A percentile compares a stretch with the other conserved stretches of the same genome.
These are phyloP conservation scores for Noctilio leporinus DNA, from an alignment of 2,113 vertebrate species.

Conservation along the genomic window DNA sequence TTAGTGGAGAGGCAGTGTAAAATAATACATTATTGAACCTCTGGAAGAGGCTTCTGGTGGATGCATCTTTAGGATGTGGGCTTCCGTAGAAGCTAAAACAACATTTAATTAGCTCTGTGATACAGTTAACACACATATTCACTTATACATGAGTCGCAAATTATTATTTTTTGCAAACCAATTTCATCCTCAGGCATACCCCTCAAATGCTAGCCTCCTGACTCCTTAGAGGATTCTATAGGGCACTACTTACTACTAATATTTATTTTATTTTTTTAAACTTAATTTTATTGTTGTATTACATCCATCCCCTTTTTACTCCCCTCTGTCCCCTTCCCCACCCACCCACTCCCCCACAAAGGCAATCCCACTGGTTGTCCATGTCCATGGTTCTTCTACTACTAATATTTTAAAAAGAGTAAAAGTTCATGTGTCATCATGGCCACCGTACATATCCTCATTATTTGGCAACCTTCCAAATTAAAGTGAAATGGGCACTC, in stretches of 20 bases:
- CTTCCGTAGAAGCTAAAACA: not conserved
- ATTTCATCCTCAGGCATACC: not conserved
- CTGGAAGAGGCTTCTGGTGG: not conserved
- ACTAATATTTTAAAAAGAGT: not conserved
- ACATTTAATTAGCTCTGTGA: not conserved
- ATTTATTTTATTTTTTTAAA: too few species aligned
- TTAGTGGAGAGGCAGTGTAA: not conserved
- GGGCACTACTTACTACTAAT: not conserved
- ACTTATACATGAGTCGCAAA: not conserved
- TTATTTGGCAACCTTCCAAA: not conserved
- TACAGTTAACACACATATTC: not conserved
- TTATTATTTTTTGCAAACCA: not conserved
- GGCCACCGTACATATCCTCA: not conserved
- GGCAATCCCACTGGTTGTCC: too few species aligned
- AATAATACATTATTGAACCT: not conserved
- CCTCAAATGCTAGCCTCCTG: not conserved
- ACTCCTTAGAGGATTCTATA: not conserved
- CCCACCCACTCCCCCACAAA: too few species aligned
- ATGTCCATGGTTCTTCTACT: too few species aligned
- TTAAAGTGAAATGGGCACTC: not conserved
- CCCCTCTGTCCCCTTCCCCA: too few species aligned
- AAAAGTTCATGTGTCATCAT: not conserved
- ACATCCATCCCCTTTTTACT: too few species aligned
- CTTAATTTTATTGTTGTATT: too few species aligned
- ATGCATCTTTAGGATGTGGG: not conserved